A percentile compares a stretch with the other conserved stretches of the same genome.
phyloP scores from a whole-genome alignment of 1,140 invertebrate species.

The Choristoneura fumiferana region DNA sequence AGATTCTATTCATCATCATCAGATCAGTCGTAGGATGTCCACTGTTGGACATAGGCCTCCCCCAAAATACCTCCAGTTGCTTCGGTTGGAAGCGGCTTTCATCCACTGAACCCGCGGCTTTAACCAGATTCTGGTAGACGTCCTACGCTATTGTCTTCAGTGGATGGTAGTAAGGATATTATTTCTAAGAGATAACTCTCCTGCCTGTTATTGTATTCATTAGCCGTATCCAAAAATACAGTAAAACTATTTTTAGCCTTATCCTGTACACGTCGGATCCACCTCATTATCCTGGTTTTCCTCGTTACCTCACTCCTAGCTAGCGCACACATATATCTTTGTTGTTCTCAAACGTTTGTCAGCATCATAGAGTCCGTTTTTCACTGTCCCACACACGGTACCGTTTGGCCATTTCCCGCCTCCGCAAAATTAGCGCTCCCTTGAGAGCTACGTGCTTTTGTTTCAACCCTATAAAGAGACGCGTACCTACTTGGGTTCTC shows the following conservation, averaged over 20 bases:
- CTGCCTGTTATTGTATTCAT: too few relatives aligned
- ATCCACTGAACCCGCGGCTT: too few relatives aligned
- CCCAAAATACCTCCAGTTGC: too few relatives aligned
- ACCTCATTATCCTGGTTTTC: slow-evolving; percentile 13
- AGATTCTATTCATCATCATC: too few relatives aligned
- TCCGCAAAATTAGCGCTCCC: slow-evolving; percentile 23
- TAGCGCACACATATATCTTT: not conserved
- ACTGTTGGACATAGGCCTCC: too few relatives aligned
- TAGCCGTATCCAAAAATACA: not conserved
- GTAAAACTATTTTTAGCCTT: slow-evolving; percentile 7
- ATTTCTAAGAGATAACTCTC: too few relatives aligned
- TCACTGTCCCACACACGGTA: not conserved
- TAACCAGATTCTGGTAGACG: too few relatives aligned
- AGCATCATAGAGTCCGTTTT: not conserved
- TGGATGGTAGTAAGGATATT: too few relatives aligned
- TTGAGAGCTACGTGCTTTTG: slow-evolving; percentile 22
- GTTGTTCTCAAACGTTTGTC: not conserved
- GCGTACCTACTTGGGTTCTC: not conserved
- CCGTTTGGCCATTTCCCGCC: slow-evolving; percentile 20
- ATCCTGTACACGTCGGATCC: not conserved
- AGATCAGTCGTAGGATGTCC: too few relatives aligned
- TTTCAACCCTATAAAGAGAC: slow-evolving; percentile 22
- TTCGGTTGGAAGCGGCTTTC: too few relatives aligned
- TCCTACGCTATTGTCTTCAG: too few relatives aligned
- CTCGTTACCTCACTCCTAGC: slow-evolving; percentile 12